These are phyloP conservation scores for Noctua fimbriata DNA, from an alignment of 2,888 invertebrate genomes.

Conservation along the genomic window DNA sequence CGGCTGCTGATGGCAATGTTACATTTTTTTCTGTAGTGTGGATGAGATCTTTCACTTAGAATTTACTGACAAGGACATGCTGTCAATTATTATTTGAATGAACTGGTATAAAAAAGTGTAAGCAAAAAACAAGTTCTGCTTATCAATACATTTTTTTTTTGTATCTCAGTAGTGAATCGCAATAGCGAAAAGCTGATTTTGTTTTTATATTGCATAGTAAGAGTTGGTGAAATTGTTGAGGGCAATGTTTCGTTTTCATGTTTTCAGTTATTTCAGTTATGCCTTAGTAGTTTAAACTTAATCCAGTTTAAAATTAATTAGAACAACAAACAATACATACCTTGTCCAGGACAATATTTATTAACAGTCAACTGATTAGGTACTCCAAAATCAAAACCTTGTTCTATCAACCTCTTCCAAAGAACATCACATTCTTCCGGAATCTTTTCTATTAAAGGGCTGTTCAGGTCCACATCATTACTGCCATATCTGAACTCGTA, in stretches of 20 bases:
- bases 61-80: not conserved
- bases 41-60: too few species aligned
- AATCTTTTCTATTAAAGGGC: conserved; percentile 92
- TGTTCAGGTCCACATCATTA: conserved; percentile 94
- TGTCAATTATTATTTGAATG: not conserved
- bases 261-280: not conserved
- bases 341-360: conserved; percentile 95
- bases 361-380: conserved; percentile 97
- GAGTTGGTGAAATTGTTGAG: not conserved
- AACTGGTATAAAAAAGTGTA: not conserved
- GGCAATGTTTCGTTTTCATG: not conserved
- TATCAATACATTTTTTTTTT: not conserved
- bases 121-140: not conserved
- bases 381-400: conserved; percentile 78
- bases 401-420: conserved; percentile 89
- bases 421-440: conserved; percentile 93
- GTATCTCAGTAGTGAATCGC: not conserved
- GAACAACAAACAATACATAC: conserved; percentile 75
- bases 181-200: not conserved
- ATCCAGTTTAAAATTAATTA: not conserved
- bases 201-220: not conserved
- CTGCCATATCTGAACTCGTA: conserved; percentile 97
- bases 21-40: not conserved
- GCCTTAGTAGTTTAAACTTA: not conserved
- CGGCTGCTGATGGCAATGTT: too few species aligned